Evolutionary conservation across 2,797 vertebrate genomes (phyloP), one percentile per base, ranked within the genome.

Genomic region (Xyrichtys novacula): DNA sequence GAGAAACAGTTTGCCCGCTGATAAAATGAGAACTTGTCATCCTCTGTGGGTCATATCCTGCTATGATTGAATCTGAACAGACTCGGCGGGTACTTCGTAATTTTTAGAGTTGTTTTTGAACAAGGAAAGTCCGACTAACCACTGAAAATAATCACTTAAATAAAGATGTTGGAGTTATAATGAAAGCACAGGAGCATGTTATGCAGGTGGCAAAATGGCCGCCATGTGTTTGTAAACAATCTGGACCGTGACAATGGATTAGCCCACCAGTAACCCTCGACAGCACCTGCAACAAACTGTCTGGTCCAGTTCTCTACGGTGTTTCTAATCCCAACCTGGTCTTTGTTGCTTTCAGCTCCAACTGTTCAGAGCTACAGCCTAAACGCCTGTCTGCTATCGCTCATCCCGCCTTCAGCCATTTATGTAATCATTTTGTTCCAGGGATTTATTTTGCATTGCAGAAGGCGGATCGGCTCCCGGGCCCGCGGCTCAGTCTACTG

Each of bases 401-500:
- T 79, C 65, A 71, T 61, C 44, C 78, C 0, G 59, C 79, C 70
- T 77, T 77, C 11, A 78, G 67, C 77, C 68, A 62, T 87, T 87
- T 87, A 85, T 75, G 49, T 86, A 88, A 87, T 86, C 79, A 39
- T 57, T 87, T 83, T 76, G 70, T 78, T 84, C 71, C 62, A 66
- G 75, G 76, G 81, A 88, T 85, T 88, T 71, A 72, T 78, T 82
- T 78, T 69, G 66, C 60, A 76, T 71, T 15, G 46, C 64, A 74
- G 68, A 66, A 44, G 40, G 61, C 31, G 6, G 42, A 64, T 82
- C 49, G 32, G 25, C 47, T 76, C 43, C 5, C 1, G 9, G 62
- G 40, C 25, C 32, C 17, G 42, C 31, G 26, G 12, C 42, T 58
- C 32, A 23, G 25, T 53, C 50, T 19, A 31, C 78, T 83, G 46